A percentile compares a stretch with the other conserved stretches of the same genome.
Evolutionary conservation across 2,888 invertebrate species (phyloP).

Genomic region (Rutpela maculata): DNA sequence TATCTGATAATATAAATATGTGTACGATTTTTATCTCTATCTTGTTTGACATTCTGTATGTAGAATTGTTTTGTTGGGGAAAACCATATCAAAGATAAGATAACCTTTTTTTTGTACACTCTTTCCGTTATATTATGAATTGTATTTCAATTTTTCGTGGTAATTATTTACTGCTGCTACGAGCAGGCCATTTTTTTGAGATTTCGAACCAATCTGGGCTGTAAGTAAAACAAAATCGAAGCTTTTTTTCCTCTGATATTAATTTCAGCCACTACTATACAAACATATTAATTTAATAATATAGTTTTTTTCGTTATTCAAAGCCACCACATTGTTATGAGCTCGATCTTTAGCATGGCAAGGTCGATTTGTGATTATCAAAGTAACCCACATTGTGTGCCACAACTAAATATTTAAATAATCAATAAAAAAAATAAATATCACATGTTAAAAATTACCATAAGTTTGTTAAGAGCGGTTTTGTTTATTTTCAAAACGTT

Average conservation of each 20-base stretch:
- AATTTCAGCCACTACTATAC: no score
- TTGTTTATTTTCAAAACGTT: neutral
- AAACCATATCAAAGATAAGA: neutral
- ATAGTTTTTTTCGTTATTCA: neutral
- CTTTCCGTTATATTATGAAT: neutral
- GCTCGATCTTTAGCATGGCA: neutral
- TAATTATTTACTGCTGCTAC: no score
- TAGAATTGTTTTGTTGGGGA: neutral
- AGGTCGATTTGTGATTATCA: neutral
- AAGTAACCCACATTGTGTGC: conserved; percentile 9
- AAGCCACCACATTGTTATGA: neutral
- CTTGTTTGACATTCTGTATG: neutral
- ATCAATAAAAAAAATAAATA: conserved; percentile 20
- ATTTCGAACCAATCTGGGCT: no score
- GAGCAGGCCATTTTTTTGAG: no score
- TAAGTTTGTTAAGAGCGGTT: neutral
- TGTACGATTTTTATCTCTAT: neutral
- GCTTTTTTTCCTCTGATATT: no score
- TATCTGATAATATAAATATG: neutral
- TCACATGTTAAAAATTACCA: neutral
- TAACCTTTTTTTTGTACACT: neutral
- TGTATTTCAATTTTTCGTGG: neutral
- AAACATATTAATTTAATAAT: no score
- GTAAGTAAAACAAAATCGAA: no score
- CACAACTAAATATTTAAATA: conserved; percentile 11